phyloP scores from a whole-genome alignment of 2,888 invertebrate species.

The Craniophora ligustri region DNA sequence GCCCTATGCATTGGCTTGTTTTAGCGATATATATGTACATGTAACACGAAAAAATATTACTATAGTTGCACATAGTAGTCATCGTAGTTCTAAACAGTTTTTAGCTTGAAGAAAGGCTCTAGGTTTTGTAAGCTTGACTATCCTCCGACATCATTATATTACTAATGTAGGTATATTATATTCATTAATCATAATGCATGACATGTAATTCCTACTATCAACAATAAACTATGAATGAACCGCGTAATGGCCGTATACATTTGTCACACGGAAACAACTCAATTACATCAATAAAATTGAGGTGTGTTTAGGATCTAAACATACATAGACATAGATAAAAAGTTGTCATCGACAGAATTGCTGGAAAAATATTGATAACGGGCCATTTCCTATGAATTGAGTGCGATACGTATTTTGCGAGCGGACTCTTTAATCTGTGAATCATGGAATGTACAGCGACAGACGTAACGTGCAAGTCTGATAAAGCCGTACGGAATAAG shows the following conservation, averaged over 20 bases:
- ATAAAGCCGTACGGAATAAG: conserved; percentile 31
- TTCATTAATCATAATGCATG: no score
- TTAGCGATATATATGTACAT: no score
- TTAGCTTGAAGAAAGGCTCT: no score
- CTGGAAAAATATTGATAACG: conserved; percentile 31
- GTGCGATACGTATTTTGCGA: conserved; percentile 23
- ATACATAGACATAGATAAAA: conserved; percentile 32
- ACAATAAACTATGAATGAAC: neutral
- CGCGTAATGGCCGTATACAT: neutral
- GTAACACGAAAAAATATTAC: no score
- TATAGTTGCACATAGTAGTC: no score
- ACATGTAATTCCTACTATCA: neutral
- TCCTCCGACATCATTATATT: no score
- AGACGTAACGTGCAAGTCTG: conserved; percentile 23
- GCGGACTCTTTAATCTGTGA: conserved; percentile 31
- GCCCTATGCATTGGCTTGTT: no score
- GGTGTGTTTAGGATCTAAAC: conserved; percentile 23
- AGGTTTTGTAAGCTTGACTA: no score
- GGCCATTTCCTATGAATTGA: conserved; percentile 14
- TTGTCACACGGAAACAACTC: conserved; percentile 5
- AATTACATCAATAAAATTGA: conserved; percentile 9
- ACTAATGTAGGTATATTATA: no score
- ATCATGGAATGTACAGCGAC: conserved; percentile 30
- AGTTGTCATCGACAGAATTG: conserved; percentile 26
- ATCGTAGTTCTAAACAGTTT: no score